Percentiles rank a stretch among this genome's conserved stretches.
Conservation (phyloP, 2,113 vertebrate species). For the Calonectris borealis region DNA sequence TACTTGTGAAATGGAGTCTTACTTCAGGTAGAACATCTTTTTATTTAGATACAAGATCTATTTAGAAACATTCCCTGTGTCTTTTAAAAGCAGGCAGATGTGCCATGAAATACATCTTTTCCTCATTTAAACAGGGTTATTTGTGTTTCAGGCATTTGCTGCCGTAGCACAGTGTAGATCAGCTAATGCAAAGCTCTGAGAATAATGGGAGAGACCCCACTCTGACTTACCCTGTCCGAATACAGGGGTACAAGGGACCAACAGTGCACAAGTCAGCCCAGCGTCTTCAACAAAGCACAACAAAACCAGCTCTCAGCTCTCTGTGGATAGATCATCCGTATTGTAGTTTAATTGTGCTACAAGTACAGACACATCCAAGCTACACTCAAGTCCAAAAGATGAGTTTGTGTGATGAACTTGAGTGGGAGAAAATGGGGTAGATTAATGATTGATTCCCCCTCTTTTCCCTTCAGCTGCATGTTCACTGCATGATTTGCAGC, state of each 20-base stretch:
- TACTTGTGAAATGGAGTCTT: not conserved
- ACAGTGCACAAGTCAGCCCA: not conserved
- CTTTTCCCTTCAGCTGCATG: not conserved
- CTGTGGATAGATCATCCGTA: not conserved
- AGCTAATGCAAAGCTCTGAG: not conserved
- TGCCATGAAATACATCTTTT: not conserved
- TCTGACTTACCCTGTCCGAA: not conserved
- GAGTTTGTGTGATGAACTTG: not conserved
- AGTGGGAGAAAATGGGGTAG: not conserved
- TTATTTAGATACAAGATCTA: not conserved
- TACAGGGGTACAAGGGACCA: not conserved
- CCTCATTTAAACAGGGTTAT: not conserved
- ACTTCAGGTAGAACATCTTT: not conserved
- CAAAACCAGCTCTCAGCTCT: not conserved
- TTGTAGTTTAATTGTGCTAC: not conserved
- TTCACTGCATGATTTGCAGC: not conserved
- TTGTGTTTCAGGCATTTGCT: conserved; percentile 6
- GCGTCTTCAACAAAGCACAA: not conserved
- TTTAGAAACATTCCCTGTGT: not conserved
- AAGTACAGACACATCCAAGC: not conserved
- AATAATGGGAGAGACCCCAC: not conserved
- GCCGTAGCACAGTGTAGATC: not conserved
- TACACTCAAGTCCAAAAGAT: not conserved
- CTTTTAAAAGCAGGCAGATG: not conserved
- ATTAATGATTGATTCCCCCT: not conserved